A percentile compares a stretch with the other conserved stretches of the same genome.
Evolutionary conservation across 2,113 vertebrate species (phyloP).

Genomic region (Phyllopteryx taeniolatus): DNA sequence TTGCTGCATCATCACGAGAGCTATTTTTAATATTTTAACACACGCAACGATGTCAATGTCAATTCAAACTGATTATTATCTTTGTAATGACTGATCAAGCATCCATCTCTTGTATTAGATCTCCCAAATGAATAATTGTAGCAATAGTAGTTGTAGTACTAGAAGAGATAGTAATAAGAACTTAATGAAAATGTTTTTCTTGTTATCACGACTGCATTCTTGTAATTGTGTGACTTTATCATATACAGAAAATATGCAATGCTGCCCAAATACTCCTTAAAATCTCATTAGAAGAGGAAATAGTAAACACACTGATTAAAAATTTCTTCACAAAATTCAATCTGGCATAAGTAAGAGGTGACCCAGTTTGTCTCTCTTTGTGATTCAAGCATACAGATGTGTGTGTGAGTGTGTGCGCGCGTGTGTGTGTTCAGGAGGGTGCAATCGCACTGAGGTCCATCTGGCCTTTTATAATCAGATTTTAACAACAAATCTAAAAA

Average conservation of each 20-base stretch:
- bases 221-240: not conserved
- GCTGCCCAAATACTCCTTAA: not conserved
- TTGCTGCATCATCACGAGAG: too few species aligned
- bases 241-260: not conserved
- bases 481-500: conserved; percentile 49
- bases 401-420: conserved; percentile 49
- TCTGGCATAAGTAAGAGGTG: conserved; percentile 23
- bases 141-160: not conserved
- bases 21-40: too few species aligned
- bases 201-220: not conserved
- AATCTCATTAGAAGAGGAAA: not conserved
- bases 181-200: not conserved
- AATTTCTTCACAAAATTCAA: not conserved
- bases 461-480: conserved; percentile 69
- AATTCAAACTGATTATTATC: not conserved
- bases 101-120: too few species aligned
- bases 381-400: conserved; percentile 58
- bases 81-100: not conserved
- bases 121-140: not conserved
- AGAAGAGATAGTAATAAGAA: not conserved
- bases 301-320: not conserved
- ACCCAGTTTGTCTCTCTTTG: conserved; percentile 55
- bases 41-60: too few species aligned
- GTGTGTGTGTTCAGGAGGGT: conserved; percentile 32
- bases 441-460: conserved; percentile 42